Base-by-base conservation (phyloP, 2,888 invertebrate genomes). In the Hemistola chrysoprasaria region DNA sequence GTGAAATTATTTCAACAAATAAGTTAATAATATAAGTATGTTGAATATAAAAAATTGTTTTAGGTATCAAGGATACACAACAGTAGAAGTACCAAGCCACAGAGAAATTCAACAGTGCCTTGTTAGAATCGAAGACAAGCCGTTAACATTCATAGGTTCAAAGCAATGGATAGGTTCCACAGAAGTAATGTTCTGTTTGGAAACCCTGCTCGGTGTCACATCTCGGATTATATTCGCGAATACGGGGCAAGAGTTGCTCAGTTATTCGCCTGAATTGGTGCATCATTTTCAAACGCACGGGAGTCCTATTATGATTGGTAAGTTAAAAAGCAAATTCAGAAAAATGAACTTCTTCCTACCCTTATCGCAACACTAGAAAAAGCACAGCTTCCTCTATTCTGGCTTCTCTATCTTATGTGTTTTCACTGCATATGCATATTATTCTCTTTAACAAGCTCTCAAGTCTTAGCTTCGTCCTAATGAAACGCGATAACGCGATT, bases 81-180 rank as follows among this genome's bases (percentile, higher is more conserved):
- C 93, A 29, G 90, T 90, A 32, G 83, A 91, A 8, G 90, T 97
- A 43, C 99, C 98, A 8, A 92, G 92, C 2, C 97, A 97, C 74
- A 83, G 85, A 64, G 94, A 96, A 53, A 97, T 99, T 58, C 99
- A 99, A 83, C 92, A 97, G 90, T 96, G 96, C 79, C 92, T 99
- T 57, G 97, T 98, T 6, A 94, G 95, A 59, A 95, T 99, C 59
- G 97, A 97, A 7, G 99, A 99, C 76, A 99, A 99, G 79, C 93
- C 94, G 1, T 72, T 92, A 0, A 91, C 90, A 32, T 99, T 99
- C 83, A 86, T 98, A 30, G 97, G 96, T 10, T 97, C 98, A 0
- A 93, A 92, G 43, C 95, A 98, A 70, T 99, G 99, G 99, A 99
- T 99, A 70, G 99, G 99, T 4, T 98, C 98, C 0, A 96, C 97